Evolutionary conservation across 2,888 invertebrate species (phyloP).

Genomic region (Diploptera punctata): DNA sequence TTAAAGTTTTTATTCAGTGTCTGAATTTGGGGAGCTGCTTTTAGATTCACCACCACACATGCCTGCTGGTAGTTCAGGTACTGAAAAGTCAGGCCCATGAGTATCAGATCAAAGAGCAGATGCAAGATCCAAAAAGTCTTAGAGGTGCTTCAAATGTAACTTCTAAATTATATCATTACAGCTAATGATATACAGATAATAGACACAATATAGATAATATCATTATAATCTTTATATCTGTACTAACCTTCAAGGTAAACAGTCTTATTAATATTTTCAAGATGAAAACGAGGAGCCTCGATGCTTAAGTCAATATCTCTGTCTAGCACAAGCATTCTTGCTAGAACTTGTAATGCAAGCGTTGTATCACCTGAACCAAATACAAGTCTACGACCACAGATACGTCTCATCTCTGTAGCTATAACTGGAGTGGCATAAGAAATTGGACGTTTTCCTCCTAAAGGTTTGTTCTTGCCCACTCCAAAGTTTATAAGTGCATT

Average conservation of each 20-base stretch:
- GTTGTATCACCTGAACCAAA: slow-evolving; percentile 61
- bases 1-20: too few species aligned
- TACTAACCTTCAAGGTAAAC: slow-evolving; percentile 53
- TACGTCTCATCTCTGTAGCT: slow-evolving; percentile 46
- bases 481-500: slow-evolving; percentile 47
- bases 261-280: slow-evolving; percentile 33
- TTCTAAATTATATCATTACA: too few species aligned
- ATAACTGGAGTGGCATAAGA: slow-evolving; percentile 49
- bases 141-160: too few species aligned
- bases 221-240: too few species aligned
- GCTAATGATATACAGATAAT: too few species aligned
- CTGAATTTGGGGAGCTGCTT: too few species aligned
- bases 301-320: slow-evolving; percentile 58
- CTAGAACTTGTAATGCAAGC: slow-evolving; percentile 59
- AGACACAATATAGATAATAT: too few species aligned
- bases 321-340: slow-evolving; percentile 56
- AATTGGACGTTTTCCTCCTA: slow-evolving; percentile 44
- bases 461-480: slow-evolving; percentile 35
- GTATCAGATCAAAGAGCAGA: too few species aligned
- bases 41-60: too few species aligned
- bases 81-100: too few species aligned
- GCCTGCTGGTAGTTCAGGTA: too few species aligned
- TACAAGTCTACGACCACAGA: slow-evolving; percentile 61
- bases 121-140: too few species aligned
- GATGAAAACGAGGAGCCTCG: slow-evolving; percentile 58